phyloP scores from a whole-genome alignment of 2,797 vertebrate genomes.

The Glyptemys insculpta region DNA sequence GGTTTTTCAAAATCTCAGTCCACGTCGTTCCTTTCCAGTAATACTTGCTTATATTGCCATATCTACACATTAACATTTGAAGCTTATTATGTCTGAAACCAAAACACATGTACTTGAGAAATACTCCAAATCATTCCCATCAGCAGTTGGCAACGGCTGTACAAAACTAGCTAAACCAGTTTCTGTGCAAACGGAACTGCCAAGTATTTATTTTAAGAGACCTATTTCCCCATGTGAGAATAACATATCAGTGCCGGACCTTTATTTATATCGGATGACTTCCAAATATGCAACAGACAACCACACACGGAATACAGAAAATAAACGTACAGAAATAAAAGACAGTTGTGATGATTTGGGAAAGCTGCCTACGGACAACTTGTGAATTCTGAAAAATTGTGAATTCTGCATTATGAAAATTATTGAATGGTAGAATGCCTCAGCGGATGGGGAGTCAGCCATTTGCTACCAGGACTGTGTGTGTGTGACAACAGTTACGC shows the following conservation, averaged over 20 bases:
- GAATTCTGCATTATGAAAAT: neutral
- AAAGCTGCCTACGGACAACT: neutral
- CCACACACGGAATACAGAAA: neutral
- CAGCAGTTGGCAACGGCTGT: neutral
- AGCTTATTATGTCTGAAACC: neutral
- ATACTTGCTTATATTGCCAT: neutral
- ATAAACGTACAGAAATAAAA: neutral
- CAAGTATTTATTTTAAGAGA: neutral
- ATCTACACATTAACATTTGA: neutral
- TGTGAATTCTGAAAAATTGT: neutral
- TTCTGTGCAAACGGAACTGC: neutral
- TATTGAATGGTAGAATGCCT: neutral
- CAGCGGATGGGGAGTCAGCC: neutral
- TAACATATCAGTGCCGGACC: neutral
- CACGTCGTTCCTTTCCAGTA: accelerated
- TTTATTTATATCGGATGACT: accelerated
- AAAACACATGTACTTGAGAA: neutral
- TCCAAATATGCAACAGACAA: accelerated
- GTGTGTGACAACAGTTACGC: neutral
- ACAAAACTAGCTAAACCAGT: neutral
- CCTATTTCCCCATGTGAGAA: accelerated
- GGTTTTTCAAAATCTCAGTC: neutral
- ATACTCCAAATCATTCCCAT: neutral
- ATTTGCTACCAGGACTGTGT: neutral
- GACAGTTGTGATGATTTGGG: neutral